Evolutionary conservation across 2,888 invertebrate species (phyloP).

Genomic region (Vanessa cardui): DNA sequence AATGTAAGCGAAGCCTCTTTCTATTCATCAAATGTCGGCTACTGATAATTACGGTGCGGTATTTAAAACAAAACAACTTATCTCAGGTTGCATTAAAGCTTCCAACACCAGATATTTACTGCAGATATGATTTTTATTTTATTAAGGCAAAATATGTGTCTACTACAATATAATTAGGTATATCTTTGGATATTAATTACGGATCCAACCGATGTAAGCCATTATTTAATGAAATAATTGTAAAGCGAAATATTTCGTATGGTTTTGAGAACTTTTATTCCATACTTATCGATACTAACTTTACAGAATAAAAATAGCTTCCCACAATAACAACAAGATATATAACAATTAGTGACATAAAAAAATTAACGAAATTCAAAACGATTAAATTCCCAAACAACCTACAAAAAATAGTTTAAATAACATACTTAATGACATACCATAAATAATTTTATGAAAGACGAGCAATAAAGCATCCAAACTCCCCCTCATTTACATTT

Average conservation of each 20-base stretch:
- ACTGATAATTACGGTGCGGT: slow-evolving; percentile 66
- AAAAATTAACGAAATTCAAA: not conserved
- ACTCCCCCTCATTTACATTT: slow-evolving; percentile 80
- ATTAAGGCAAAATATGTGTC: not conserved
- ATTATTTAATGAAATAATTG: not conserved
- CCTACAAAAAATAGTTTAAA: slow-evolving; percentile 10
- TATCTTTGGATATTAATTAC: not conserved
- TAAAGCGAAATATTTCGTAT: not conserved
- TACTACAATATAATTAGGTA: not conserved
- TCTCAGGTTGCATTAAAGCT: slow-evolving; percentile 13
- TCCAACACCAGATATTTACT: slow-evolving; percentile 16
- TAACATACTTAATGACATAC: slow-evolving; percentile 32
- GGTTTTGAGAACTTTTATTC: too few species aligned
- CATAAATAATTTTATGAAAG: slow-evolving; percentile 41
- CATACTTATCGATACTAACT: too few species aligned
- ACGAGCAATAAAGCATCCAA: slow-evolving; percentile 57
- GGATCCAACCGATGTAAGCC: not conserved
- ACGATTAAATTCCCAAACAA: slow-evolving; percentile 14
- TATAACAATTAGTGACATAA: not conserved
- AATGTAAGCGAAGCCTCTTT: slow-evolving; percentile 67
- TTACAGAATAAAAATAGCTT: not conserved
- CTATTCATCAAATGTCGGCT: slow-evolving; percentile 77
- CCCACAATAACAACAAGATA: not conserved
- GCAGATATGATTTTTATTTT: slow-evolving; percentile 5
- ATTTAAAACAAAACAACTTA: slow-evolving; percentile 36